Conservation (phyloP, 2,113 vertebrate species). For the Ondatra zibethicus region DNA sequence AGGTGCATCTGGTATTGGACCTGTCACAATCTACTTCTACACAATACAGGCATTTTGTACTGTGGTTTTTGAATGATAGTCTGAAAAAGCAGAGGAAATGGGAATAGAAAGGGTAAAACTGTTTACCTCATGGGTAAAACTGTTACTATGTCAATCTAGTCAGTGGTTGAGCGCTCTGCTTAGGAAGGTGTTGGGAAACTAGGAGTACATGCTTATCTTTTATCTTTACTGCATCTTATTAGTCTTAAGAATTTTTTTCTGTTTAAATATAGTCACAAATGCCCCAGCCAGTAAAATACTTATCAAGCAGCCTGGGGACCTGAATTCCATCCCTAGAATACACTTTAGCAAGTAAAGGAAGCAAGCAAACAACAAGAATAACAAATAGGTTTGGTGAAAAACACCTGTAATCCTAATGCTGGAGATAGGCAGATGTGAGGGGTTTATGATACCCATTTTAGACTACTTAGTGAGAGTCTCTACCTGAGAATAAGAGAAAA, state of each 20-base stretch:
- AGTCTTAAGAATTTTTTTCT: not conserved
- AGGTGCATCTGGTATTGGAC: not conserved
- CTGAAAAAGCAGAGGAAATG: not conserved
- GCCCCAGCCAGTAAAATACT: not conserved
- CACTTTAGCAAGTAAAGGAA: not conserved
- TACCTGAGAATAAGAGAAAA: not conserved
- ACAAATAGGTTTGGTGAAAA: not conserved
- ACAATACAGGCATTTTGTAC: not conserved
- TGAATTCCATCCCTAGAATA: not conserved
- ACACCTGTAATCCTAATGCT: not conserved
- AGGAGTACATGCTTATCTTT: too few relatives aligned
- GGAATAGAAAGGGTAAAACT: not conserved
- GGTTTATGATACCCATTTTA: not conserved
- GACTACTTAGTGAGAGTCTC: not conserved
- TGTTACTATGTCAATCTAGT: not conserved
- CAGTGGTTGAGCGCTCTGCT: not conserved
- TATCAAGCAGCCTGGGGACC: too few relatives aligned
- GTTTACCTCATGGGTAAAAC: not conserved
- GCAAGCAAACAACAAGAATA: not conserved
- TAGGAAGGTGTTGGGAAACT: not conserved
- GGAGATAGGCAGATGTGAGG: not conserved
- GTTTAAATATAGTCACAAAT: not conserved
- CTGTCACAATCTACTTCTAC: not conserved
- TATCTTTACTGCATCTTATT: not conserved
- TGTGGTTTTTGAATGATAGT: not conserved